phyloP scores from a whole-genome alignment of 2,888 invertebrate species.

The Hydrotaea cyrtoneurina region DNA sequence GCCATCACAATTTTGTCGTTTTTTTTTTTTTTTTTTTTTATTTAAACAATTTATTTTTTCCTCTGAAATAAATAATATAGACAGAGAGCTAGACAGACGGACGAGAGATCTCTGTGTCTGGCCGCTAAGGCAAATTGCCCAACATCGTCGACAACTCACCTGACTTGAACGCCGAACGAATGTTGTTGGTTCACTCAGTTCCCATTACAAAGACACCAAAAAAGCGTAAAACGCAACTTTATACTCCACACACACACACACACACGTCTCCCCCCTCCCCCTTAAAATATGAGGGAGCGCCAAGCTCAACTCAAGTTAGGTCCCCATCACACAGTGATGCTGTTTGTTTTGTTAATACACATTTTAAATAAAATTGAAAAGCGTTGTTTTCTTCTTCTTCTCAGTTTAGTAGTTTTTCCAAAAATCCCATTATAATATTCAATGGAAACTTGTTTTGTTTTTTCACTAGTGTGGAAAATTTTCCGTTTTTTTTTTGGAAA shows the following conservation, averaged over 20 bases:
- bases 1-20: conserved; percentile 28
- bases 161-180: conserved; percentile 39
- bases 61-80: conserved; percentile 43
- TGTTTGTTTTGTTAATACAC: conserved; percentile 32
- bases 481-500: neutral
- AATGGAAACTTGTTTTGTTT: conserved; percentile 52
- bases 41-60: conserved; percentile 1
- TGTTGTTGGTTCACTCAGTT: neutral
- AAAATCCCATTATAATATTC: conserved; percentile 27
- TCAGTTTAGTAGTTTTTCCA: neutral
- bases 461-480: no score
- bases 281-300: neutral
- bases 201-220: conserved; percentile 30
- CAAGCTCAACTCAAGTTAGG: neutral
- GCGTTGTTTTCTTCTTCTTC: conserved; percentile 1
- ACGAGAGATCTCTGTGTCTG: conserved; percentile 42
- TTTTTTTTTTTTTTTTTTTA: conserved; percentile 15
- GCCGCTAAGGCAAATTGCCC: conserved; percentile 61
- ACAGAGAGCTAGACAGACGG: neutral
- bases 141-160: conserved; percentile 54
- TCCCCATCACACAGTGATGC: conserved; percentile 14
- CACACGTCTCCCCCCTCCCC: no score
- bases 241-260: no score
- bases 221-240: conserved; percentile 25
- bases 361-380: neutral